A percentile compares a stretch with the other conserved stretches of the same genome.
These are phyloP conservation scores for Pterocles burchelli DNA, from an alignment of 2,113 vertebrate genomes.

Conservation along the genomic window DNA sequence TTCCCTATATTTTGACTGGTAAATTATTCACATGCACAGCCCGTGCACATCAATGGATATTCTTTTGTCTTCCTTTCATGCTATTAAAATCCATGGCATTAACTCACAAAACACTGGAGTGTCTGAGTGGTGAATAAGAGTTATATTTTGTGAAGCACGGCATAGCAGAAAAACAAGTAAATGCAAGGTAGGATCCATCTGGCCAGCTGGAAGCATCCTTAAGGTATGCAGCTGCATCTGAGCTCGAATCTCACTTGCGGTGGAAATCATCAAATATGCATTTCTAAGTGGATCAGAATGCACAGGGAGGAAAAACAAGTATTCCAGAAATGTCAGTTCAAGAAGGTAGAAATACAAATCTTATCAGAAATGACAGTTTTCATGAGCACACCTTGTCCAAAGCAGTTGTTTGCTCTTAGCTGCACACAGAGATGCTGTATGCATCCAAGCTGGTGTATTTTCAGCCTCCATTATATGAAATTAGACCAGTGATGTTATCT, in stretches of 20 bases:
- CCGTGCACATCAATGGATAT: neutral
- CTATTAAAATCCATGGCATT: neutral
- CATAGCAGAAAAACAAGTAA: neutral
- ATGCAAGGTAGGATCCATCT: neutral
- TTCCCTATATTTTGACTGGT: neutral
- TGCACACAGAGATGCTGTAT: neutral
- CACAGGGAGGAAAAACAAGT: neutral
- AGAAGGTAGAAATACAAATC: neutral
- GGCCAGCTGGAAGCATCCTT: conserved; percentile 13
- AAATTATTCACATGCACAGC: neutral
- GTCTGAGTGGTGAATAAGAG: neutral
- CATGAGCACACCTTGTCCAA: neutral
- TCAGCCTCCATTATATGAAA: neutral
- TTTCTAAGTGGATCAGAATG: conserved; percentile 29
- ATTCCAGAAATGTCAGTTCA: conserved; percentile 6
- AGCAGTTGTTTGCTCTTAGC: neutral
- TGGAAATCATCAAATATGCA: conserved; percentile 16
- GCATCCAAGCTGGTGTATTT: neutral
- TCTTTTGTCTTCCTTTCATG: neutral
- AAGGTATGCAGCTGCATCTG: neutral
- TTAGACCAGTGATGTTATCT: neutral
- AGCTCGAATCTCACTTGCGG: neutral
- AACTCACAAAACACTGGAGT: neutral
- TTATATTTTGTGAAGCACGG: neutral
- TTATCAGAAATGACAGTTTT: conserved; percentile 10